Percentiles rank a stretch among this genome's conserved stretches.
phyloP scores from a whole-genome alignment of 2,797 vertebrate species.

The Pseudochirops cupreus region DNA sequence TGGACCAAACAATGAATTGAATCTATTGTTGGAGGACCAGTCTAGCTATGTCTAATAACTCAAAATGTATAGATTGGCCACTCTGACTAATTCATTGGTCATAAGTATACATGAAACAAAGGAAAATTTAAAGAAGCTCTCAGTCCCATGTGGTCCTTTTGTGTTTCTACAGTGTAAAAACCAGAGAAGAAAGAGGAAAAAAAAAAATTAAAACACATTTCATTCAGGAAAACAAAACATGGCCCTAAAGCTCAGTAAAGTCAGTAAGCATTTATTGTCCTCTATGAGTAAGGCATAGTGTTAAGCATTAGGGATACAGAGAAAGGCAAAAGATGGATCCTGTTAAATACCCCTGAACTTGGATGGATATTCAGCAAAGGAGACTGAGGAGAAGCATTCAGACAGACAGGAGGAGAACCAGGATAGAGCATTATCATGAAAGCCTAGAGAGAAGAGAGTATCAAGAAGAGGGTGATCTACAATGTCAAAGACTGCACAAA shows the following conservation, averaged over 20 bases:
- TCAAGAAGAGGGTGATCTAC: too few species aligned
- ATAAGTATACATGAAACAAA: neutral
- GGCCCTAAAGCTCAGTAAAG: neutral
- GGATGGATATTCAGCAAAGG: too few species aligned
- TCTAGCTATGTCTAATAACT: neutral
- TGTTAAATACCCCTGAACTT: too few species aligned
- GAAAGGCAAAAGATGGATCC: neutral
- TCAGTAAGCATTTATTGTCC: neutral
- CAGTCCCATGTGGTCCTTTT: neutral
- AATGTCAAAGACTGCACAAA: too few species aligned
- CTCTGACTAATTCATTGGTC: neutral
- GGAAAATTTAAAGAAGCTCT: neutral
- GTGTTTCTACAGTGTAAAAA: neutral
- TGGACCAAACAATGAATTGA: neutral
- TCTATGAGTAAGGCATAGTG: neutral
- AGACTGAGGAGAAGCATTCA: too few species aligned
- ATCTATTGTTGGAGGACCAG: neutral
- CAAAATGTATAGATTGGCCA: neutral
- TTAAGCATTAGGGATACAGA: neutral
- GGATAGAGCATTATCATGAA: too few species aligned
- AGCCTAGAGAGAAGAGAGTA: too few species aligned
- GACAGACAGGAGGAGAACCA: too few species aligned
- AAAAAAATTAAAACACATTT: neutral
- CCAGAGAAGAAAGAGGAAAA: neutral
- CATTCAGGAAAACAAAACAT: neutral